phyloP scores from a whole-genome alignment of 2,888 invertebrate genomes.

The Rhynchonema sp. region DNA sequence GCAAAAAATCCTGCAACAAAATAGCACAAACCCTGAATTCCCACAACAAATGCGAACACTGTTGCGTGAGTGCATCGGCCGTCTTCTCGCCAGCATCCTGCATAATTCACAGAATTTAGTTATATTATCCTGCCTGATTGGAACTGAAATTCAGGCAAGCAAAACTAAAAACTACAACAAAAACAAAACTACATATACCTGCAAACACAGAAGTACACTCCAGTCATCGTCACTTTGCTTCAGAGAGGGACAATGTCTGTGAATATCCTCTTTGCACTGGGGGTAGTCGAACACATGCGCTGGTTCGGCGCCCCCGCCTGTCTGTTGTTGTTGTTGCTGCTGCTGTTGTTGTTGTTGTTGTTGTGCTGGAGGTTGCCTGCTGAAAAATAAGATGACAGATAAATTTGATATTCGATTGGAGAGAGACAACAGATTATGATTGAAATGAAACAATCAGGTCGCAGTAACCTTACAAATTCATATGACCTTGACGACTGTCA shows the following conservation, averaged over 20 bases:
- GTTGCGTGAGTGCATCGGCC: slow-evolving; percentile 13
- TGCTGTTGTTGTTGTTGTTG: background rate
- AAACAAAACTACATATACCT: background rate
- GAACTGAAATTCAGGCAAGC: background rate
- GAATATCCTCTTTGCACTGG: background rate
- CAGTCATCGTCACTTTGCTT: background rate
- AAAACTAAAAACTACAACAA: too few relatives aligned
- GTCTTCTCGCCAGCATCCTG: slow-evolving; percentile 41
- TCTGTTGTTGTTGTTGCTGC: background rate
- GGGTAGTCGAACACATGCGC: background rate
- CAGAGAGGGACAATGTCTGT: background rate
- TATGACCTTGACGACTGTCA: too few relatives aligned
- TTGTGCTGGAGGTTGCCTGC: background rate
- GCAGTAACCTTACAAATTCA: too few relatives aligned
- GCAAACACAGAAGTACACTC: background rate
- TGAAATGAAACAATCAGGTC: too few relatives aligned
- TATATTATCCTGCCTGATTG: too few relatives aligned
- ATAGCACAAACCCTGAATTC: slow-evolving; percentile 19
- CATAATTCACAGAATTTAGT: slow-evolving; percentile 29
- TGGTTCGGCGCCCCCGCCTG: background rate
- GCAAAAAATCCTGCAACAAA: background rate
- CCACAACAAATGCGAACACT: slow-evolving; percentile 23
- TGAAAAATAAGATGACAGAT: too few relatives aligned
- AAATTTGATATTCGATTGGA: too few relatives aligned
- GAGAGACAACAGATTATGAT: too few relatives aligned